phyloP scores from a whole-genome alignment of 2,113 vertebrate genomes.

The Ascaphus truei region DNA sequence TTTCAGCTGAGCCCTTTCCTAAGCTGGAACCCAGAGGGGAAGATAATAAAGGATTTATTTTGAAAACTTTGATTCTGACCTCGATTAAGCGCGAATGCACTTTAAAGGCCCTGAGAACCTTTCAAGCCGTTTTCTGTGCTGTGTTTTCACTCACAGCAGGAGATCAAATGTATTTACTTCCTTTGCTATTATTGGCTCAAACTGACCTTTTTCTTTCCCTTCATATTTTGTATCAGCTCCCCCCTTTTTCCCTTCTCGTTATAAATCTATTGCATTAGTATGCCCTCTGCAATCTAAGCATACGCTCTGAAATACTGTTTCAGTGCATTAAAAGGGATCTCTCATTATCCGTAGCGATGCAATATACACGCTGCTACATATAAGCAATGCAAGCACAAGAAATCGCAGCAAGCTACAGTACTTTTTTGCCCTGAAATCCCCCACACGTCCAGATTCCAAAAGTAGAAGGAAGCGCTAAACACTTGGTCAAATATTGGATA shows the following conservation, averaged over 20 bases:
- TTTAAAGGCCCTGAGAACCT: slow-evolving; percentile 14
- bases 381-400: too few relatives aligned
- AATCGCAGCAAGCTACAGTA: too few relatives aligned
- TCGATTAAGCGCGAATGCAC: slow-evolving; percentile 5
- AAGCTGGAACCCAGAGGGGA: not conserved
- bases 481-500: too few relatives aligned
- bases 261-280: not conserved
- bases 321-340: too few relatives aligned
- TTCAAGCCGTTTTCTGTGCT: slow-evolving; percentile 24
- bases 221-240: slow-evolving; percentile 24
- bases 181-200: slow-evolving; percentile 14
- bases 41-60: slow-evolving; percentile 23
- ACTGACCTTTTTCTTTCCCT: slow-evolving; percentile 17
- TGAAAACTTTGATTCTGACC: slow-evolving; percentile 23
- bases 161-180: slow-evolving; percentile 18
- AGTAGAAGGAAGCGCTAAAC: too few relatives aligned
- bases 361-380: too few relatives aligned
- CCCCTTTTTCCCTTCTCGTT: not conserved
- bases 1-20: not conserved
- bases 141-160: slow-evolving; percentile 10
- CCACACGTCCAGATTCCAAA: too few relatives aligned
- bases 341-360: too few relatives aligned
- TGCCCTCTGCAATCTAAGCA: too few relatives aligned
- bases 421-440: too few relatives aligned
- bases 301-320: too few relatives aligned